phyloP scores from a whole-genome alignment of 2,888 invertebrate species.

The Hemicrepidius hirtus region DNA sequence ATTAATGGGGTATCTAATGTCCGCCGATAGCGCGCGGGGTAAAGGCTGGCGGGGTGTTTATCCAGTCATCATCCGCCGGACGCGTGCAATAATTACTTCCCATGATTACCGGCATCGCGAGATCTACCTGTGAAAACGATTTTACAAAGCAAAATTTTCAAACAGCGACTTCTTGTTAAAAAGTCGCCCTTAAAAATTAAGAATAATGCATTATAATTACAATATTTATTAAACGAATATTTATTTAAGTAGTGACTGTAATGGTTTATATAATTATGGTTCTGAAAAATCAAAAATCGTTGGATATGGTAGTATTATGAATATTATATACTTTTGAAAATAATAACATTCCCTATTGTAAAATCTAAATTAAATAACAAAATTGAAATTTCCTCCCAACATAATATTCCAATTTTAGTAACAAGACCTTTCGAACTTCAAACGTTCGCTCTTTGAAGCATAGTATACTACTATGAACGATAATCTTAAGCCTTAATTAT shows the following conservation, averaged over 20 bases:
- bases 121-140: constrained; percentile 43
- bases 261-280: too few species aligned
- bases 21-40: constrained; percentile 63
- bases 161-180: constrained; percentile 2
- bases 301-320: too few species aligned
- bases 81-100: constrained; percentile 68
- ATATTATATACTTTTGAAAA: too few species aligned
- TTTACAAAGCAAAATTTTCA: constrained; percentile 13
- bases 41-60: constrained; percentile 65
- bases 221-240: too few species aligned
- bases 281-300: too few species aligned
- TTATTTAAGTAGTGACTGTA: too few species aligned
- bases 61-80: constrained; percentile 67
- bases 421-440: background rate
- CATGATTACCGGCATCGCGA: constrained; percentile 62
- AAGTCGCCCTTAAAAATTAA: background rate
- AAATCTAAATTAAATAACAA: too few species aligned
- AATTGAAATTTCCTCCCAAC: too few species aligned
- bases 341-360: too few species aligned
- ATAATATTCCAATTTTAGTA: background rate
- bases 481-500: background rate
- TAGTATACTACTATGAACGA: background rate
- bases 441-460: background rate
- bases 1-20: constrained; percentile 70
- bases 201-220: too few species aligned